A percentile compares a stretch with the other conserved stretches of the same genome.
Conservation (phyloP, 2,888 invertebrate genomes). For the Baronia brevicornis region DNA sequence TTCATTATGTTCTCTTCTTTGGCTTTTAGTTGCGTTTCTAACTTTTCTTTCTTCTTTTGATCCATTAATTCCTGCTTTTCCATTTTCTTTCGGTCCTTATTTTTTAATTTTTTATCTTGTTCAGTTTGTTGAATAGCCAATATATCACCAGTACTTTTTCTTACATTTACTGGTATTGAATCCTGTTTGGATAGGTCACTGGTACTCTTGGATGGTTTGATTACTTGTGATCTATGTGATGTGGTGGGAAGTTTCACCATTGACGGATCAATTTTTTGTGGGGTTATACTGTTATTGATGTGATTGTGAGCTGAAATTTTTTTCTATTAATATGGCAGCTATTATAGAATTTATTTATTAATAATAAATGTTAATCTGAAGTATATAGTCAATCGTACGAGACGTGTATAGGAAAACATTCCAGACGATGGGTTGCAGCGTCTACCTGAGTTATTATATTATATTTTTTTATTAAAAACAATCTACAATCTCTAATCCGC, state of each 20-base stretch:
- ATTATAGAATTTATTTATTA: no score
- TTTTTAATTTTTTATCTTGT: slow-evolving; percentile 27
- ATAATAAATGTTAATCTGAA: no score
- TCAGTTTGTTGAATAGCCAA: slow-evolving; percentile 26
- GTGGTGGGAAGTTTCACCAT: slow-evolving; percentile 32
- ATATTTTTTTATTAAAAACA: no score
- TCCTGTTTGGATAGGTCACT: slow-evolving; percentile 31
- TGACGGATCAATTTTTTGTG: slow-evolving; percentile 36
- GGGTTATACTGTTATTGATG: slow-evolving; percentile 26
- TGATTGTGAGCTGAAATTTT: slow-evolving; percentile 33
- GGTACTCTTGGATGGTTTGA: slow-evolving; percentile 41
- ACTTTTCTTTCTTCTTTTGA: slow-evolving; percentile 37
- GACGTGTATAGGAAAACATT: no score
- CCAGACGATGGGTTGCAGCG: no score
- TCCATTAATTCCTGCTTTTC: slow-evolving; percentile 41
- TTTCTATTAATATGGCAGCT: background rate
- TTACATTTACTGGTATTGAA: slow-evolving; percentile 25
- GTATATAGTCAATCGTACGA: no score
- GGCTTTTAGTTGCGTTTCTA: slow-evolving; percentile 32
- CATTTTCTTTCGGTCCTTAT: slow-evolving; percentile 36
- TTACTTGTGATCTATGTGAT: slow-evolving; percentile 16
- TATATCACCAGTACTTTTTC: slow-evolving; percentile 40
- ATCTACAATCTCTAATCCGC: no score
- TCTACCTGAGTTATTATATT: no score
- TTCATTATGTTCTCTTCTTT: slow-evolving; percentile 37